phyloP scores from a whole-genome alignment of 1,140 invertebrate genomes.

The Anagrus nilaparvatae region DNA sequence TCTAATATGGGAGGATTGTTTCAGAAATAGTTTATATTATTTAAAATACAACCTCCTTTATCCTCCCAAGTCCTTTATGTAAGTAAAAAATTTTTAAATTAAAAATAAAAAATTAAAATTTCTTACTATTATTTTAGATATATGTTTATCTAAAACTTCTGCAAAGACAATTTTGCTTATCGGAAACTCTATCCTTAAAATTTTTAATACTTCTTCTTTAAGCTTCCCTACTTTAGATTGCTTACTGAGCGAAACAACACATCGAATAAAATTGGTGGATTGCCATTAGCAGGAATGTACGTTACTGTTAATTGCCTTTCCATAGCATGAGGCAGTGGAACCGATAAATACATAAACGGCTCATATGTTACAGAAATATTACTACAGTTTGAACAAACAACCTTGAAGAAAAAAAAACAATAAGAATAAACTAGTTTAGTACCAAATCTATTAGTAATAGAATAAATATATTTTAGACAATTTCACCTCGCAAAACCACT shows the following conservation, averaged over 20 bases:
- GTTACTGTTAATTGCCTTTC: constrained; percentile 55
- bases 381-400: constrained; percentile 56
- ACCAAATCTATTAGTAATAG: too few species aligned
- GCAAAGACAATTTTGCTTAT: constrained; percentile 47
- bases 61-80: too few species aligned
- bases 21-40: constrained; percentile 30
- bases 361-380: constrained; percentile 62
- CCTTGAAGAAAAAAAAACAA: constrained; percentile 44
- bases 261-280: constrained; percentile 41
- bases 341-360: constrained; percentile 65
- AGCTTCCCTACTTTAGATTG: constrained; percentile 49
- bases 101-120: constrained; percentile 5
- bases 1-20: constrained; percentile 36
- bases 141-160: constrained; percentile 55
- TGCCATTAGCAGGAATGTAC: constrained; percentile 43
- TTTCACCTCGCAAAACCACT: too few species aligned
- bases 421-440: too few species aligned
- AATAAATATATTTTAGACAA: too few species aligned
- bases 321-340: constrained; percentile 58
- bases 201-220: constrained; percentile 46
- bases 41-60: constrained; percentile 32
- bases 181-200: constrained; percentile 30
- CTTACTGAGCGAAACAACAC: constrained; percentile 53
- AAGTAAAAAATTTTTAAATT: constrained; percentile 1
- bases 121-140: constrained; percentile 52